Percentiles rank a stretch among this genome's conserved stretches.
Conservation (phyloP, 2,888 invertebrate species). For the Nomada ruficornis region DNA sequence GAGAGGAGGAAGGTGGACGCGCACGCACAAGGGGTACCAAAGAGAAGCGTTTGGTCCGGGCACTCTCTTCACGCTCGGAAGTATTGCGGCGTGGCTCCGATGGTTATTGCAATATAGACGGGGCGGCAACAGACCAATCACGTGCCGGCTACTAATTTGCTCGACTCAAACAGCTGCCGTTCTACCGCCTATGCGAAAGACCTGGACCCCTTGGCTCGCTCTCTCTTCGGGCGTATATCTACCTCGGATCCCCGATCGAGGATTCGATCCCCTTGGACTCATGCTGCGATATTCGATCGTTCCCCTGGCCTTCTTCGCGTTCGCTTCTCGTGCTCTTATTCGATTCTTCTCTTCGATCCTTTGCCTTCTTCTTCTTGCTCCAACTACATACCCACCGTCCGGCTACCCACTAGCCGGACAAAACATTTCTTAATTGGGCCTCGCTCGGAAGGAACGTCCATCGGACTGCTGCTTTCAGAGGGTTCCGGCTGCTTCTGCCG, state of each 20-base stretch:
- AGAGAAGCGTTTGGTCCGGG: slow-evolving; percentile 33
- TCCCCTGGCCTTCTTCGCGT: slow-evolving; percentile 62
- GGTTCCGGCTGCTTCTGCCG: slow-evolving; percentile 62
- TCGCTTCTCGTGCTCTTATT: slow-evolving; percentile 68
- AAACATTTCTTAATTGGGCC: slow-evolving; percentile 85
- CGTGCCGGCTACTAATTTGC: slow-evolving; percentile 84
- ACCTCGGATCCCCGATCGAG: slow-evolving; percentile 74
- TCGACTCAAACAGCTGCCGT: slow-evolving; percentile 84
- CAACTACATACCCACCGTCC: slow-evolving; percentile 65
- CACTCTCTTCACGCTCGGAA: slow-evolving; percentile 55
- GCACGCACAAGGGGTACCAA: slow-evolving; percentile 54
- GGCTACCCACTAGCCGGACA: slow-evolving; percentile 80
- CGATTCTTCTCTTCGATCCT: slow-evolving; percentile 58
- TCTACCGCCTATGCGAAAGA: slow-evolving; percentile 82
- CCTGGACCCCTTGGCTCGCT: slow-evolving; percentile 71
- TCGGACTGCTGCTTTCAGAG: slow-evolving; percentile 58
- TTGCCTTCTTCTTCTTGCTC: slow-evolving; percentile 60
- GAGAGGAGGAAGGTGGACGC: slow-evolving; percentile 38
- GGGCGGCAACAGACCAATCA: slow-evolving; percentile 84
- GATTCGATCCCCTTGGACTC: slow-evolving; percentile 76
- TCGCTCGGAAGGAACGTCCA: slow-evolving; percentile 74
- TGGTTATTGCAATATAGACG: slow-evolving; percentile 80
- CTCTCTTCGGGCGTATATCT: slow-evolving; percentile 59
- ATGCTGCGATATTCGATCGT: slow-evolving; percentile 80
- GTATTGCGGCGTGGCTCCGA: slow-evolving; percentile 71